Evolutionary conservation across 2,113 vertebrate species (phyloP), one percentile per base, ranked within the genome.

Genomic region (Motacilla tschutschensis): DNA sequence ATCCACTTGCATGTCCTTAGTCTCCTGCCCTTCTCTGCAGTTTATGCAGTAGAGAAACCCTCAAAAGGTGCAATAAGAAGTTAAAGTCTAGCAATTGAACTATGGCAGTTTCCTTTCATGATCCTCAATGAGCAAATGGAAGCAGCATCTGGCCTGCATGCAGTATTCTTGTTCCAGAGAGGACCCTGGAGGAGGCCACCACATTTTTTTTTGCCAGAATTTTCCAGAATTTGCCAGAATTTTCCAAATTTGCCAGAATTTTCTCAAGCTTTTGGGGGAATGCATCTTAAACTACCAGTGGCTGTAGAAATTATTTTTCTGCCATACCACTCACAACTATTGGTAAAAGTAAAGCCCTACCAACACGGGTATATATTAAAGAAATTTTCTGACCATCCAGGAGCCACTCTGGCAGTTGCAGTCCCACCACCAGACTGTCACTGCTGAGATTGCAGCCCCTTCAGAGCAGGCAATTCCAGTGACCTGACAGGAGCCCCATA

Each of bases 401-500:
- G 5, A 43, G 53, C 28, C 8, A 3, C 60, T 48, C 14, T 38
- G n/a, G 14, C n/a, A 36, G 15, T 18, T 28, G 21, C 26, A 51
- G 17, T 18, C 14, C 17, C 53, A 58, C 8, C 7, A 25, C 5
- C 53, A 28, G 53, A 8, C 36, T 66, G 26, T 13, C 21, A 36
- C 26, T 51, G 44, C 26, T 22, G 70, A 21, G 48, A 44, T 1
- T 15, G 26, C 28, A 66, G 44, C 22, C 15, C 28, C 22, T 59
- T 22, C 26, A n/a, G 38, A 28, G 26, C 12, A 18, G n/a, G 60
- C 12, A 28, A 17, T 14, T 51, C 60, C 70, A 26, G 70, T 16
- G 44, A 58, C 17, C 18, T 1, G 0, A 28, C 0, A 1, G 36
- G 28, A 50, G 17, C 25, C 31, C 43, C 3, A 0, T 7, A 9